phyloP scores from a whole-genome alignment of 2,888 invertebrate genomes.

The Globia sparganii region DNA sequence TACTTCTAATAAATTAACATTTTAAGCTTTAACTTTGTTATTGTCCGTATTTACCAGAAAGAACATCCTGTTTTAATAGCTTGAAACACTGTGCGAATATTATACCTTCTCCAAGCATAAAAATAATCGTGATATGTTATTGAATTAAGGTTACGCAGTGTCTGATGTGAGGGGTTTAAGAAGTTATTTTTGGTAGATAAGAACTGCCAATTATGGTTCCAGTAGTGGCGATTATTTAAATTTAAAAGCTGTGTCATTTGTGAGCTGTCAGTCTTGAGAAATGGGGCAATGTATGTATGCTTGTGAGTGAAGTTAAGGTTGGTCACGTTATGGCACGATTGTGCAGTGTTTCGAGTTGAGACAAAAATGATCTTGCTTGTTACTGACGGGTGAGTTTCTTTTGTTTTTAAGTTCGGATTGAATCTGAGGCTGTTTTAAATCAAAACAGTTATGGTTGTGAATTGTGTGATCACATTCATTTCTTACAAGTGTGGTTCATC shows the following conservation, averaged over 20 bases:
- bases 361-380: slow-evolving; percentile 8
- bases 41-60: neutral
- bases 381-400: slow-evolving; percentile 2
- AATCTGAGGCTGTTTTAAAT: neutral
- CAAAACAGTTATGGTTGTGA: neutral
- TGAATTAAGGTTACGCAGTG: slow-evolving; percentile 54
- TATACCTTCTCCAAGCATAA: slow-evolving; percentile 5
- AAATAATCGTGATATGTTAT: slow-evolving; percentile 48
- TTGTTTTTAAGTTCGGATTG: neutral
- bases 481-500: neutral
- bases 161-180: slow-evolving; percentile 53
- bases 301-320: slow-evolving; percentile 24
- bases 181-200: slow-evolving; percentile 56
- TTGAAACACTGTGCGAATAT: neutral
- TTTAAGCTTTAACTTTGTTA: neutral
- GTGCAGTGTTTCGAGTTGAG: neutral
- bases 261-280: slow-evolving; percentile 54
- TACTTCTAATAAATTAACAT: neutral
- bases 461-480: no score
- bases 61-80: neutral
- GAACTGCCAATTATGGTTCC: slow-evolving; percentile 54
- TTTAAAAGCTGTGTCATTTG: slow-evolving; percentile 60
- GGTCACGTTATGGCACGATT: slow-evolving; percentile 26
- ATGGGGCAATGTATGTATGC: slow-evolving; percentile 50
- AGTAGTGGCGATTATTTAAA: slow-evolving; percentile 57